Evolutionary conservation across 2,888 invertebrate genomes (phyloP), one percentile per base, ranked within the genome.

Genomic region (Linnaemya vulpina): DNA sequence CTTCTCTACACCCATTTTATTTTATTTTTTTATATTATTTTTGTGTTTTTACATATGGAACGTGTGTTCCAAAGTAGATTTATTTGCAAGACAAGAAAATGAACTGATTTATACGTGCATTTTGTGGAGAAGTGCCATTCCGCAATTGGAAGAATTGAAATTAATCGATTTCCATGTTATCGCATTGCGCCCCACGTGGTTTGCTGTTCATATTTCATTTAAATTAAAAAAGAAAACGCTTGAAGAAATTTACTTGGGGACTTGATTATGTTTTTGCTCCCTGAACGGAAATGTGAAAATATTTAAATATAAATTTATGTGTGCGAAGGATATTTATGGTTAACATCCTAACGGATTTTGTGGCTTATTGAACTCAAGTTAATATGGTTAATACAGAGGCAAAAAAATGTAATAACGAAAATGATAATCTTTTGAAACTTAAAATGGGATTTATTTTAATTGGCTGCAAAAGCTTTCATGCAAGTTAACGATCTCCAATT

Each of bases 141-240:
- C n/a, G n/a, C 20, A 22, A 53, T 53, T 53, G 4, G 1, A 30
- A 10, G 13, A 35, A 60, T 60, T 73, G 58, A 60, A 35, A 49
- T 46, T 17, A 60, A 60, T 73, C 49, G 46, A 73, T 60, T 71
- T 71, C n/a, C 30, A 60, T 13, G 58, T 15, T 46, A 35, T 71
- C 15, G 30, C 46, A 58, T 30, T 17, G 43, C 38, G 9, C 13
- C 2, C 8, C 15, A 58, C n/a, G 58, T 8, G 58, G 17, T 4
- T 46, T n/a, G n/a, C 17, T 62, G 20, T 7, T 46, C 11, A 17
- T 73, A n/a, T 20, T 46, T 49, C 58, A 58, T 35, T 30, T 58
- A n/a, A 35, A 58, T n/a, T 8, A 58, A n/a, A n/a, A n/a, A 58
- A n/a, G 9, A n/a, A n/a, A 30, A 58, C n/a, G 30, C n/a, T n/a